phyloP scores from a whole-genome alignment of 2,113 vertebrate genomes.

The Todiramphus chloris region DNA sequence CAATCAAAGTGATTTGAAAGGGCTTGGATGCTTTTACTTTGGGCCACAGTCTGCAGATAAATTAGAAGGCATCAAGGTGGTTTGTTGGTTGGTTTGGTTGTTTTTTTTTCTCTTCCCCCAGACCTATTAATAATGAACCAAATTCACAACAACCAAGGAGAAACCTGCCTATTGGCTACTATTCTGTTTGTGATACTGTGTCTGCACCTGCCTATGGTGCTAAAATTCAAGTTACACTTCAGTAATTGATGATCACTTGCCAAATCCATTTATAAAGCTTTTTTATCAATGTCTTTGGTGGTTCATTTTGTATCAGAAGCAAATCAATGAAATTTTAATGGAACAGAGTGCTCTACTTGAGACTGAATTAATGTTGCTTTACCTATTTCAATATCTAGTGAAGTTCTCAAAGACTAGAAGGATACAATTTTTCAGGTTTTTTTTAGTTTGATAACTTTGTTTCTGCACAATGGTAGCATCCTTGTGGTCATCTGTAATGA shows the following conservation, averaged over 20 bases:
- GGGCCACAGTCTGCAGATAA: neutral
- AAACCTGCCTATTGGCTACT: constrained; percentile 6
- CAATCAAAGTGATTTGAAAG: constrained; percentile 14
- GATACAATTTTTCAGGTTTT: neutral
- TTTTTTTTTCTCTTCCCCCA: neutral
- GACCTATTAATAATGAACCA: constrained; percentile 35
- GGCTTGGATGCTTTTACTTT: neutral
- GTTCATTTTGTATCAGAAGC: constrained; percentile 47
- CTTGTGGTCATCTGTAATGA: neutral
- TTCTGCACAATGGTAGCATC: neutral
- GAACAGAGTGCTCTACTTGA: constrained; percentile 4
- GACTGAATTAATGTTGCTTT: constrained; percentile 31
- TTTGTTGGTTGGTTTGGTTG: neutral
- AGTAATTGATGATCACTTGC: constrained; percentile 60
- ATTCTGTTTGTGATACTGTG: neutral
- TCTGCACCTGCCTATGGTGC: neutral
- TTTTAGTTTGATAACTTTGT: constrained; percentile 3
- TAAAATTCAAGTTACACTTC: constrained; percentile 25
- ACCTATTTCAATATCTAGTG: constrained; percentile 14
- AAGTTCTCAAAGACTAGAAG: neutral
- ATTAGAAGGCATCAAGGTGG: neutral
- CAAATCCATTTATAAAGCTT: constrained; percentile 30
- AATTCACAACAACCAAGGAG: neutral
- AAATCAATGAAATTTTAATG: constrained; percentile 52
- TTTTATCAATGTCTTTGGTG: constrained; percentile 45